Percentiles rank a stretch among this genome's conserved stretches.
Evolutionary conservation across 2,797 vertebrate genomes (phyloP).

Genomic region (Poecilia gillii): DNA sequence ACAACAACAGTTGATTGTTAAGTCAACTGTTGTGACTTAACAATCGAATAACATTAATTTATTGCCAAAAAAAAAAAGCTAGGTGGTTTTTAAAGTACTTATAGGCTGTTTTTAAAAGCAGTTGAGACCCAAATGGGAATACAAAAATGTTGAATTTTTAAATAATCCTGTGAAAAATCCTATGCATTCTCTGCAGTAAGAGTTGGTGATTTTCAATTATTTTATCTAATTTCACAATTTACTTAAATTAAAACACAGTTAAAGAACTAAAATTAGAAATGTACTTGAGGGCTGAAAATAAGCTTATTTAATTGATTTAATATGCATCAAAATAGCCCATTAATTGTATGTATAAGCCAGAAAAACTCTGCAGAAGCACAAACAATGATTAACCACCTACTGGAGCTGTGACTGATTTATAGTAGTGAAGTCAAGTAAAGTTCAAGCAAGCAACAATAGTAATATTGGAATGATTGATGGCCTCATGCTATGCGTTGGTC

Average conservation of each 20-base stretch:
- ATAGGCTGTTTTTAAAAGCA: too few species aligned
- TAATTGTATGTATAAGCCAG: not conserved
- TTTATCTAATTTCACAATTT: not conserved
- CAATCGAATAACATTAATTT: too few species aligned
- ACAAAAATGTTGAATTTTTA: not conserved
- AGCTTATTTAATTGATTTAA: not conserved
- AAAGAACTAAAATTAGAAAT: not conserved
- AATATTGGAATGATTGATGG: slow-evolving; percentile 41
- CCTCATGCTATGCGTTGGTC: slow-evolving; percentile 19
- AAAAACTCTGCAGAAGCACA: not conserved
- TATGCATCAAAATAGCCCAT: not conserved
- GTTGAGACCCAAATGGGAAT: not conserved
- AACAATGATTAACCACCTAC: slow-evolving; percentile 7
- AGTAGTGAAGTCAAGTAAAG: slow-evolving; percentile 14
- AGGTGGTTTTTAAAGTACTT: too few species aligned
- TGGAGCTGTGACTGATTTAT: slow-evolving; percentile 20
- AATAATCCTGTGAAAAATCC: not conserved
- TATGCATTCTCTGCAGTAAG: not conserved
- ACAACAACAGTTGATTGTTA: too few species aligned
- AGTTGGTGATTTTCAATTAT: not conserved
- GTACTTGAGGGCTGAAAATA: not conserved
- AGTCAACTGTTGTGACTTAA: too few species aligned
- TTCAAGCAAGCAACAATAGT: slow-evolving; percentile 18
- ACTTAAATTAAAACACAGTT: not conserved
- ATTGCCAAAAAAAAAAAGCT: too few species aligned